Percentiles rank a stretch among this genome's conserved stretches.
Evolutionary conservation across 53 echinoderm and acorn worm species (phyloP).

Genomic region (Paelopatides confundens): DNA sequence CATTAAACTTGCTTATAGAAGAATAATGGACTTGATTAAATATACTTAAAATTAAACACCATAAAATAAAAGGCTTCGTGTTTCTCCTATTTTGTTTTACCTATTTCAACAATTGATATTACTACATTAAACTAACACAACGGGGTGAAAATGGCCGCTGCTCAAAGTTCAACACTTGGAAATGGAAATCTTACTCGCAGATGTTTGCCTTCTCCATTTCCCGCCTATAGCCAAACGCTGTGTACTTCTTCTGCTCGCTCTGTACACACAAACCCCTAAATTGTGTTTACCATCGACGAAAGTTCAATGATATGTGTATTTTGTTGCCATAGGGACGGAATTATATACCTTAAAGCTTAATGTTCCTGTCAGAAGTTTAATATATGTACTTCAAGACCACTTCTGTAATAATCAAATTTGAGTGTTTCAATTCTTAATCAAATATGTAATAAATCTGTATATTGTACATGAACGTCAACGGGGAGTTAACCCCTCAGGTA

Average conservation of each 20-base stretch:
- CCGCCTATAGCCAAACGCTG: not conserved
- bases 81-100: too few relatives aligned
- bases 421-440: not conserved
- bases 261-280: constrained; percentile 24
- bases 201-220: not conserved
- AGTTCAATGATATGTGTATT: not conserved
- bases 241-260: constrained; percentile 13
- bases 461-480: too few relatives aligned
- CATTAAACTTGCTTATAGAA: not conserved
- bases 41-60: not conserved
- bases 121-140: constrained; percentile 6
- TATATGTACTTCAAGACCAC: not conserved
- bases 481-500: too few relatives aligned
- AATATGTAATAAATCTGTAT: not conserved
- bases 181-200: not conserved
- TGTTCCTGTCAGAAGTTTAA: not conserved
- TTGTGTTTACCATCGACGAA: constrained; percentile 23
- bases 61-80: not conserved
- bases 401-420: not conserved
- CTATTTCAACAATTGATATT: constrained; percentile 31
- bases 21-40: not conserved
- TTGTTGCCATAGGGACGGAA: not conserved
- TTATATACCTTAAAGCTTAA: not conserved
- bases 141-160: constrained; percentile 18
- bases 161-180: not conserved